Evolutionary conservation across 2,113 vertebrate species (phyloP).

Genomic region (Oncorhynchus kisutch): DNA sequence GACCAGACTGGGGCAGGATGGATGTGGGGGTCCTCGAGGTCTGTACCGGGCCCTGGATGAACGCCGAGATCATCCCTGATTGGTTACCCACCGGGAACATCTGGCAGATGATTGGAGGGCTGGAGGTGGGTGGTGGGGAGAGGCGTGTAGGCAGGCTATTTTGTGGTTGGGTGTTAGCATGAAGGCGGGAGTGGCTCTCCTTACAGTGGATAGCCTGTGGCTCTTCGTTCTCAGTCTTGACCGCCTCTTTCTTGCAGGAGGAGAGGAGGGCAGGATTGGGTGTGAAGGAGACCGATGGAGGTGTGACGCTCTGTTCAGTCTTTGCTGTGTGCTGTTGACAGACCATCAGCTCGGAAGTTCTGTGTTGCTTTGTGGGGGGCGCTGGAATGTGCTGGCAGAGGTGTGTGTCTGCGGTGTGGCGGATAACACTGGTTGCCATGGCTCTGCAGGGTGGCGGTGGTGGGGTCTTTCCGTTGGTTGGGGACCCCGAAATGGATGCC

Average conservation of each 20-base stretch:
- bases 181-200: conserved; percentile 49
- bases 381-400: conserved; percentile 71
- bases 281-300: conserved; percentile 35
- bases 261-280: not conserved
- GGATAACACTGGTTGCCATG: conserved; percentile 87
- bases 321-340: conserved; percentile 47
- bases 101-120: conserved; percentile 88
- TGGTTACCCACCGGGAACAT: conserved; percentile 87
- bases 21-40: conserved; percentile 70
- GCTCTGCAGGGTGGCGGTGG: conserved; percentile 74
- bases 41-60: conserved; percentile 80
- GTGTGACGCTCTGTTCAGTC: conserved; percentile 44
- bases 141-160: conserved; percentile 50
- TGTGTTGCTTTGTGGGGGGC: conserved; percentile 42
- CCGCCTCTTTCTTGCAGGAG: conserved; percentile 11
- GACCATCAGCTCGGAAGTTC: conserved; percentile 24
- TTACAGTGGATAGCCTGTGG: conserved; percentile 20
- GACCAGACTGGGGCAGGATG: conserved; percentile 75
- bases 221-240: conserved; percentile 13
- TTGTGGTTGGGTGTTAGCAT: conserved; percentile 24
- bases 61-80: conserved; percentile 81
- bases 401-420: conserved; percentile 82
- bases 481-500: conserved; percentile 33
- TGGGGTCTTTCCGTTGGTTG: conserved; percentile 5
- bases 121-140: conserved; percentile 72